These are phyloP conservation scores for Catocala sponsa DNA, from an alignment of 2,888 invertebrate species.

Conservation along the genomic window DNA sequence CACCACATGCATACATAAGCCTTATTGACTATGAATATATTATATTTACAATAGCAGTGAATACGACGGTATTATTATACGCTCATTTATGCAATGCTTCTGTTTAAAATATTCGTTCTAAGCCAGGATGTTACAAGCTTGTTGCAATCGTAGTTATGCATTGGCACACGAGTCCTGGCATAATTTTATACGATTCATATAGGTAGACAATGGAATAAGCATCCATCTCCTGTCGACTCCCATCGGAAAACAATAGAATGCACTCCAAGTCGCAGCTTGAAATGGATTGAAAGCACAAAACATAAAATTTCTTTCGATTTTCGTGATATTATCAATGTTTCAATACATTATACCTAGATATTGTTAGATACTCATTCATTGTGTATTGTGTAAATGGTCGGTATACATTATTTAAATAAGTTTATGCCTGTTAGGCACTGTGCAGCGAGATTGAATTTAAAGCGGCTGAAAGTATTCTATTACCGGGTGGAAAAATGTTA, in stretches of 20 bases:
- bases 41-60: neutral
- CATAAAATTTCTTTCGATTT: constrained; percentile 62
- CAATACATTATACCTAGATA: neutral
- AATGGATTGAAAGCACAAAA: constrained; percentile 62
- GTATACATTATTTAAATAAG: constrained; percentile 4
- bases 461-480: neutral
- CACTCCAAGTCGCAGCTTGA: constrained; percentile 62
- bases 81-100: neutral
- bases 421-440: neutral
- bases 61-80: neutral
- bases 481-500: neutral
- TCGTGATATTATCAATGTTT: constrained; percentile 48
- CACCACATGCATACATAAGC: neutral
- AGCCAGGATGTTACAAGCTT: neutral
- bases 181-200: constrained; percentile 37
- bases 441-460: neutral
- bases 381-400: too few relatives aligned
- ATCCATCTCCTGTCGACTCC: constrained; percentile 69
- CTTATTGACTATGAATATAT: neutral
- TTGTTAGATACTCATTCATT: too few relatives aligned
- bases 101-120: neutral
- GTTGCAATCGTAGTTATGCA: constrained; percentile 7
- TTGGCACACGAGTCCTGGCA: constrained; percentile 25
- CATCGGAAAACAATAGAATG: constrained; percentile 79
- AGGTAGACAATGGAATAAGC: constrained; percentile 59